Conservation (phyloP, 2,888 invertebrate species). For the Drosophila flavopinicola region DNA sequence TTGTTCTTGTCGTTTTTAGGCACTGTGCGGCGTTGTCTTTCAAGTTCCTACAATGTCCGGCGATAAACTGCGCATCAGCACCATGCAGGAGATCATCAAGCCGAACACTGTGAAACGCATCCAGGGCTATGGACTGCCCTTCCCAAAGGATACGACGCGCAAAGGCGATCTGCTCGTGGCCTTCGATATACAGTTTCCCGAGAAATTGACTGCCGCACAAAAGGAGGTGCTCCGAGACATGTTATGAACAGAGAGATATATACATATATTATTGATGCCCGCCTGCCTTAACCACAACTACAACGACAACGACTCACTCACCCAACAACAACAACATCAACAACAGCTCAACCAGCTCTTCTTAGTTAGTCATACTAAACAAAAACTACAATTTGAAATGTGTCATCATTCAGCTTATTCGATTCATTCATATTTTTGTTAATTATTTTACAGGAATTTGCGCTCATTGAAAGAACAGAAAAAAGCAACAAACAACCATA, state of each 20-base stretch:
- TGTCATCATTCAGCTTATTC: constrained; percentile 39
- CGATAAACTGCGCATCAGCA: constrained; percentile 92
- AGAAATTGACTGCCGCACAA: constrained; percentile 90
- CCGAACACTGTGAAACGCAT: constrained; percentile 95
- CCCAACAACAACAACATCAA: background rate
- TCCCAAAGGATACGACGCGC: constrained; percentile 95
- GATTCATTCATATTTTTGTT: constrained; percentile 58
- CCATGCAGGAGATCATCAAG: constrained; percentile 93
- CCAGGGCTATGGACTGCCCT: constrained; percentile 95
- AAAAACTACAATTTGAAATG: constrained; percentile 16
- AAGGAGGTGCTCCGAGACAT: constrained; percentile 96
- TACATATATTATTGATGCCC: too few relatives aligned
- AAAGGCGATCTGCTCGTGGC: constrained; percentile 97
- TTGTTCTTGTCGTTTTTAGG: constrained; percentile 86
- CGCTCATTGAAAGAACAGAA: constrained; percentile 26
- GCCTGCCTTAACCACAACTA: constrained; percentile 29
- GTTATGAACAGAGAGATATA: too few relatives aligned
- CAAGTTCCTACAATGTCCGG: constrained; percentile 96
- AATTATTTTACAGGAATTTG: constrained; percentile 43
- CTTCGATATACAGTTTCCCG: constrained; percentile 98
- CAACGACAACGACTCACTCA: constrained; percentile 46
- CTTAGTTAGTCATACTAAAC: constrained; percentile 55
- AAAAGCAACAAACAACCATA: background rate
- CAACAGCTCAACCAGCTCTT: constrained; percentile 10
- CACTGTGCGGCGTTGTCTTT: constrained; percentile 95